Evolutionary conservation across 1,140 invertebrate genomes (phyloP), one percentile per base, ranked within the genome.

Genomic region (Stegodyphus mimosarum): DNA sequence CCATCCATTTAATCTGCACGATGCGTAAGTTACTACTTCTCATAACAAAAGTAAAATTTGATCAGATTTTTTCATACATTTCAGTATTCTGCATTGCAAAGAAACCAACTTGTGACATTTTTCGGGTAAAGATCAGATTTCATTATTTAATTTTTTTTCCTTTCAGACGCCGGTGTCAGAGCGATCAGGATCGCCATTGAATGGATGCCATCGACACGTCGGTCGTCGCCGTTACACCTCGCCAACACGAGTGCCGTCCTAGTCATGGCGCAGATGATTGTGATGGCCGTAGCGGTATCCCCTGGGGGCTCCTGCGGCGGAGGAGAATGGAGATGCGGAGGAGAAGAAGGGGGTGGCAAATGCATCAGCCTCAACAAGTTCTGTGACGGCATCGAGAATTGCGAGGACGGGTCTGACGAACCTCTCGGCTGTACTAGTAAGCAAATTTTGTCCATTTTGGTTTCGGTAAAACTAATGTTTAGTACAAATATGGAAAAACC

Each of bases 351-450:
- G 79, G 96, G 95, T 91, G 94, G 94, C 76, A 93, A 93, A 88
- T 97, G 96, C 91, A 92, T 96, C 85, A 93, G 94, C 77, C 92
- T 95, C 80, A 95, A 95, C 91, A 93, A 94, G 89, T 95, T 93
- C 90, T 97, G 96, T 91, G 95, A 97, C 90, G 94, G 94, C 87
- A 92, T 93, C 83, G 94, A 96, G 90, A 95, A 97, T 89, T 97
- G 96, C 89, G 95, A 95, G 1, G 96, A 97, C 89, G 93, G 93
- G 51, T 95, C 94, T 51, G 95, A 97, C 90, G 96, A 97, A 89
- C 94, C 94, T 49, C 92, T 95, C 88, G 94, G 94, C 89, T 97
- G 96, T 89, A 95, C 95, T 90, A 94, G 96, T 97, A 91, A 96
- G 95, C 95, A 88, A 15, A 13, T 9, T n/a, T 17, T 50, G 10